A percentile compares a stretch with the other conserved stretches of the same genome.
These are phyloP conservation scores for Cryptoprocta ferox DNA, from an alignment of 2,797 vertebrate genomes.

Conservation along the genomic window DNA sequence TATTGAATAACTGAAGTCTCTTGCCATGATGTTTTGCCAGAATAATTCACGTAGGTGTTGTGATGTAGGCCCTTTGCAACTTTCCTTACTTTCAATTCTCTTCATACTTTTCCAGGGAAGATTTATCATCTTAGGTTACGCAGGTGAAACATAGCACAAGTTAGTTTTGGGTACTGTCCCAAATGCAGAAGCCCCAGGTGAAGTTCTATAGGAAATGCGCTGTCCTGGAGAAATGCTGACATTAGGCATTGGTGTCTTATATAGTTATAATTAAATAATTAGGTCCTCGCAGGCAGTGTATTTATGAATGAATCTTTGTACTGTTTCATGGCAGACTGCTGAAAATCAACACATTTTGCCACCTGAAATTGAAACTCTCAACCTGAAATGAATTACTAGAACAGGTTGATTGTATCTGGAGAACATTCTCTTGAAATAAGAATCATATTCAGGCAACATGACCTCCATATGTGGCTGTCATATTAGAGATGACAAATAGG, in stretches of 20 bases:
- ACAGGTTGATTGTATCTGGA: background rate
- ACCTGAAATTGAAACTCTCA: conserved; percentile 13
- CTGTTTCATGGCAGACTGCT: background rate
- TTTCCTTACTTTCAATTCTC: background rate
- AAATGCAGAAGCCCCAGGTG: background rate
- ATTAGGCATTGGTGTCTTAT: background rate
- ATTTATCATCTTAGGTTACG: background rate
- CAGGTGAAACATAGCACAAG: background rate
- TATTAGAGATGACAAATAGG: conserved; percentile 44
- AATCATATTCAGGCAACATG: conserved; percentile 27
- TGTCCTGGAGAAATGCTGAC: background rate
- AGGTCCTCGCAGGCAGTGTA: background rate
- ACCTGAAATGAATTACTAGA: background rate
- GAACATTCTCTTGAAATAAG: conserved; percentile 26
- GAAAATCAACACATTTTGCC: background rate
- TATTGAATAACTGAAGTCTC: conserved; percentile 25
- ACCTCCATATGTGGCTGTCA: background rate
- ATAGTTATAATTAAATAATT: background rate
- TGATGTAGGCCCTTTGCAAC: background rate
- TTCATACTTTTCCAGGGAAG: background rate
- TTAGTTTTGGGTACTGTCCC: background rate
- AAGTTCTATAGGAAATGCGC: background rate
- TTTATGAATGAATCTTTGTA: background rate
- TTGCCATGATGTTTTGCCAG: background rate
- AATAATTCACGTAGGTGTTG: background rate